phyloP scores from a whole-genome alignment of 2,888 invertebrate species.

The Tuberolachnus salignus region DNA sequence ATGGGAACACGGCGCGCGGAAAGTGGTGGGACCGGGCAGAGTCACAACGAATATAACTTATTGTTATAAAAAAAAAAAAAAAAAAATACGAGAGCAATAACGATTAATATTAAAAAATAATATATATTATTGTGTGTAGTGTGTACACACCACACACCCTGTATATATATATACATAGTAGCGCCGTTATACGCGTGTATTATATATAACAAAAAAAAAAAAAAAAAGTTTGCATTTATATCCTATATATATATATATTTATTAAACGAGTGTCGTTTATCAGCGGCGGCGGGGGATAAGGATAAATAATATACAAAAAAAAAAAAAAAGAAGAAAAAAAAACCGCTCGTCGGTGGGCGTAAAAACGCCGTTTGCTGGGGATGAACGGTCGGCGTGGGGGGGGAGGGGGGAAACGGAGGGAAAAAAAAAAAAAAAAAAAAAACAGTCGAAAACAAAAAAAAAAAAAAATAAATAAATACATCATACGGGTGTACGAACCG shows the following conservation, averaged over 20 bases:
- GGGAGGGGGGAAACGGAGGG: not conserved
- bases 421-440: not conserved
- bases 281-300: constrained; percentile 1
- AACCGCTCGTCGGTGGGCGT: constrained; percentile 54
- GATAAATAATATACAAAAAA: not conserved
- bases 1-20: constrained; percentile 40
- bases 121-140: not conserved
- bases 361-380: constrained; percentile 38
- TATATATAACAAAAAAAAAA: not conserved
- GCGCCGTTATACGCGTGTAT: not conserved
- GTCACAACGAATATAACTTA: not conserved
- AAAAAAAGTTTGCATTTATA: constrained; percentile 31
- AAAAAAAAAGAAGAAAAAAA: constrained; percentile 11
- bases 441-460: not conserved
- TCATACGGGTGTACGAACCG: constrained; percentile 38
- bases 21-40: constrained; percentile 23
- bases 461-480: constrained; percentile 18
- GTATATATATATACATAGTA: not conserved
- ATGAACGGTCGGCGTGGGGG: not conserved
- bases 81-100: no score
- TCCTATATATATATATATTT: not conserved
- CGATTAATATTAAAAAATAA: not conserved
- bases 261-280: constrained; percentile 54
- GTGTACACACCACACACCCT: not conserved
- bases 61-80: no score